A percentile compares a stretch with the other conserved stretches of the same genome.
Evolutionary conservation across 2,797 vertebrate genomes (phyloP).

Genomic region (Poeciliopsis presidionis): DNA sequence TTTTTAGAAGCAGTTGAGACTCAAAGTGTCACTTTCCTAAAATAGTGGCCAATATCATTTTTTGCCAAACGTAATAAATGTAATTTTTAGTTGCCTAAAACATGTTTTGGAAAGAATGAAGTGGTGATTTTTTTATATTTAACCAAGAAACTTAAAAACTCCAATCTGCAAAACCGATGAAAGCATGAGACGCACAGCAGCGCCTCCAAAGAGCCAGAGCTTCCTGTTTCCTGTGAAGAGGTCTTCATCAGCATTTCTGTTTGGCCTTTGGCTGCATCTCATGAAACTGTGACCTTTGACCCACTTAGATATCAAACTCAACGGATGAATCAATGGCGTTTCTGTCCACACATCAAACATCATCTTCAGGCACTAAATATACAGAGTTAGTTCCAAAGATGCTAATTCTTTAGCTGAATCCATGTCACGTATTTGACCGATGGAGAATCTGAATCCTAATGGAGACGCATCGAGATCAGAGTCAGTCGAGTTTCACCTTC

Average conservation of each 20-base stretch:
- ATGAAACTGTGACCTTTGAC: neutral
- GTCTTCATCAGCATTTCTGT: neutral
- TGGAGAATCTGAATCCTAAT: neutral
- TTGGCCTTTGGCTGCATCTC: neutral
- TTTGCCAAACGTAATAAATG: too few relatives aligned
- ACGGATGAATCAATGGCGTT: neutral
- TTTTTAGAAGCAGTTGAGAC: too few relatives aligned
- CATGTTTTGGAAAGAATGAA: too few relatives aligned
- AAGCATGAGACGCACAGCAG: neutral
- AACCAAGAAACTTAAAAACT: conserved; percentile 37
- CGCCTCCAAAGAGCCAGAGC: conserved; percentile 4
- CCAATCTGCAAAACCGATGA: conserved; percentile 44
- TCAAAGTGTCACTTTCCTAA: too few relatives aligned
- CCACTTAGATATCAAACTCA: neutral
- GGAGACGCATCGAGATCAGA: neutral
- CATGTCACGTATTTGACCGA: neutral
- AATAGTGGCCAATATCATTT: too few relatives aligned
- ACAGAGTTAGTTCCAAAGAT: neutral
- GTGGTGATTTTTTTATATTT: neutral
- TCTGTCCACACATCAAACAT: neutral
- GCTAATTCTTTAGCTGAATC: neutral
- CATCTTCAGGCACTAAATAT: neutral
- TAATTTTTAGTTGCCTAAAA: too few relatives aligned
- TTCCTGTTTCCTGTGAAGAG: neutral
- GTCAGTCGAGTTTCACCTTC: neutral